These are phyloP conservation scores for Phasia obesa DNA, from an alignment of 2,888 invertebrate species.

Conservation along the genomic window DNA sequence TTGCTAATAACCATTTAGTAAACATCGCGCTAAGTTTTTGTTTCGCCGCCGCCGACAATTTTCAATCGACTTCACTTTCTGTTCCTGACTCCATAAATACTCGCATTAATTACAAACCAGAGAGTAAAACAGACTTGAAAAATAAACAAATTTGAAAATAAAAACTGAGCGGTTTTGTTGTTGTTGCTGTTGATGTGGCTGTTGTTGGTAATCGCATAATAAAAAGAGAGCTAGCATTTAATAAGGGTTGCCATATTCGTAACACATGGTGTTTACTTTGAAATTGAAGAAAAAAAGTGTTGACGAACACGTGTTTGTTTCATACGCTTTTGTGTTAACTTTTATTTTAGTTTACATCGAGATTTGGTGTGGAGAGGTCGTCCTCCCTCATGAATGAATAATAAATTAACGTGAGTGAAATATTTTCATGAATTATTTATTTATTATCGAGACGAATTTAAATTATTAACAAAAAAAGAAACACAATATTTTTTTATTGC, in stretches of 20 bases:
- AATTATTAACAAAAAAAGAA: not conserved
- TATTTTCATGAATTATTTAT: constrained; percentile 22
- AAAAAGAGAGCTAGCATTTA: constrained; percentile 24
- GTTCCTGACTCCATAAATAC: not conserved
- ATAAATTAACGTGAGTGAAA: constrained; percentile 24
- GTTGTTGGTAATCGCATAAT: constrained; percentile 28
- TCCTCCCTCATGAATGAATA: constrained; percentile 26
- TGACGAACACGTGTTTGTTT: constrained; percentile 58
- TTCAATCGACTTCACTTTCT: not conserved
- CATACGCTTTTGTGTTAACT: constrained; percentile 30
- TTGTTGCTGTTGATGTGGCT: not conserved
- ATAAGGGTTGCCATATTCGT: constrained; percentile 55
- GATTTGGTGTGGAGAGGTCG: constrained; percentile 48
- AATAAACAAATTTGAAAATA: constrained; percentile 42
- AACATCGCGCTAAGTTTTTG: no score
- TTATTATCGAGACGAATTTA: constrained; percentile 19
- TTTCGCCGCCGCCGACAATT: no score
- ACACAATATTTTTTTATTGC: constrained; percentile 1
- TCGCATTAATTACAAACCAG: constrained; percentile 14
- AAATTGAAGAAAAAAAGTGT: constrained; percentile 4
- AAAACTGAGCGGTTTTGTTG: constrained; percentile 9
- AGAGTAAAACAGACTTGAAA: constrained; percentile 45
- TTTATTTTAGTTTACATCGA: constrained; percentile 52
- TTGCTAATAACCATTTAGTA: no score
- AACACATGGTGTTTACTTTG: constrained; percentile 37